phyloP scores from a whole-genome alignment of 2,888 invertebrate genomes.

The Stenodera caucasica region DNA sequence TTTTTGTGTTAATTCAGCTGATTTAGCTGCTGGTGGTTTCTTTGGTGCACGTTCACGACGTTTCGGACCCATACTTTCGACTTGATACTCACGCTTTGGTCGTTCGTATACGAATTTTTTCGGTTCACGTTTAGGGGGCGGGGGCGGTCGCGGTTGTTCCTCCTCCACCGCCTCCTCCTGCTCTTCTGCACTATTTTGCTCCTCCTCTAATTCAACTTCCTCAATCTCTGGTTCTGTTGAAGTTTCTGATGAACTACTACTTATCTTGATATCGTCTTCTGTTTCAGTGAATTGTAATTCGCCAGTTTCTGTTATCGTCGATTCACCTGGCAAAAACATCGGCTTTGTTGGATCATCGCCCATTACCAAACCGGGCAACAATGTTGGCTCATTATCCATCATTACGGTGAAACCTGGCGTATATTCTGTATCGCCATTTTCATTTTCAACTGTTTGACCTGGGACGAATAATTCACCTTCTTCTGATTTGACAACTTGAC shows the following conservation, averaged over 20 bases:
- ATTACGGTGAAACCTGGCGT: conserved; percentile 79
- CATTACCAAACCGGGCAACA: conserved; percentile 80
- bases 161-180: conserved; percentile 42
- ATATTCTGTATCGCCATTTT: conserved; percentile 71
- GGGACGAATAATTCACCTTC: conserved; percentile 63
- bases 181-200: conserved; percentile 41
- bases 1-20: conserved; percentile 16
- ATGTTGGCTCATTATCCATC: conserved; percentile 76
- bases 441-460: conserved; percentile 73
- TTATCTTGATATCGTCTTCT: conserved; percentile 56
- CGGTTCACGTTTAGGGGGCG: conserved; percentile 40
- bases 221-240: conserved; percentile 37
- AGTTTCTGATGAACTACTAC: conserved; percentile 36
- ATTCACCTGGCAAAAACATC: conserved; percentile 54
- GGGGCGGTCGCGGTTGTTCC: conserved; percentile 39
- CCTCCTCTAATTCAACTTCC: conserved; percentile 46
- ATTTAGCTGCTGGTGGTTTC: conserved; percentile 32
- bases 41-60: conserved; percentile 47
- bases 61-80: conserved; percentile 49
- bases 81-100: conserved; percentile 47
- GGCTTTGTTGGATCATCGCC: conserved; percentile 59
- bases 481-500: conserved; percentile 68
- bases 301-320: conserved; percentile 51
- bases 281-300: conserved; percentile 52
- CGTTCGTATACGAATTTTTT: conserved; percentile 51